Percentiles rank a stretch among this genome's conserved stretches.
Conservation (phyloP, 2,113 vertebrate genomes). For the Phylloscopus trochiloides region DNA sequence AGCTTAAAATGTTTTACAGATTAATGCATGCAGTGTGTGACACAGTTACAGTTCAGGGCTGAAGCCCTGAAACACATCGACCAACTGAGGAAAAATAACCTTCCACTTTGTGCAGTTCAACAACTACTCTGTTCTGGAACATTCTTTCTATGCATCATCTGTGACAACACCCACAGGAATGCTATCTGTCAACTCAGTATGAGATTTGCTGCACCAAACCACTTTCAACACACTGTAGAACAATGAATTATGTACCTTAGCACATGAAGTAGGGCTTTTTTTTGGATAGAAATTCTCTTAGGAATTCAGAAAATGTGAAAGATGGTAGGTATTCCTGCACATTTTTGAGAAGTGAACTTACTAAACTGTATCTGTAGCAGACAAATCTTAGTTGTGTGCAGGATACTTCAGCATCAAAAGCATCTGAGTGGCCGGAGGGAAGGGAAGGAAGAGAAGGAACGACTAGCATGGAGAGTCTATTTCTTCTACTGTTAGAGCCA, state of each 20-base stretch:
- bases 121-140: background rate
- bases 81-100: background rate
- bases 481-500: background rate
- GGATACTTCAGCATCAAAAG: background rate
- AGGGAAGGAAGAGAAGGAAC: background rate
- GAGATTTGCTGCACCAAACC: background rate
- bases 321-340: background rate
- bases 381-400: background rate
- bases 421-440: background rate
- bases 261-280: background rate
- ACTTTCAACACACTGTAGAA: background rate
- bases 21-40: background rate
- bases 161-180: background rate
- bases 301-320: background rate
- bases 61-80: background rate
- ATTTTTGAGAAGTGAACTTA: background rate
- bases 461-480: background rate
- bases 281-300: background rate
- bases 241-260: background rate
- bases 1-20: conserved; percentile 6
- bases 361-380: background rate
- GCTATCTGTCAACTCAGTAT: background rate
- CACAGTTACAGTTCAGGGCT: background rate
- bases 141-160: background rate
- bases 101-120: background rate